Evolutionary conservation across 2,888 invertebrate species (phyloP).

Genomic region (Dugesia japonica): DNA sequence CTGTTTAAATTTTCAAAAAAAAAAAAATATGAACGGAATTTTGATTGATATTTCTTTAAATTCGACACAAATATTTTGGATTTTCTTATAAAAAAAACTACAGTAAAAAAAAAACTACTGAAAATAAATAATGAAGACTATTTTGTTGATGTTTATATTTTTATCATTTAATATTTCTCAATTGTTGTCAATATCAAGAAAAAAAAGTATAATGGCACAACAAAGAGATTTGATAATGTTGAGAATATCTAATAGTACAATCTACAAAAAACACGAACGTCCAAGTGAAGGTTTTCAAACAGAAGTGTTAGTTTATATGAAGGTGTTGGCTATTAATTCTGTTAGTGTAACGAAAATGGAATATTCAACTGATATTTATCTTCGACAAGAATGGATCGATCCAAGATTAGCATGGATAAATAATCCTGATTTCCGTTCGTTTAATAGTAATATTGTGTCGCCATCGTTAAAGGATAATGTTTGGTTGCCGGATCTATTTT

Average conservation of each 20-base stretch:
- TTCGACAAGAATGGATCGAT: slow-evolving; percentile 34
- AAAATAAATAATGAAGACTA: background rate
- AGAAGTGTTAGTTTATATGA: slow-evolving; percentile 34
- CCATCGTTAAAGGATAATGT: slow-evolving; percentile 26
- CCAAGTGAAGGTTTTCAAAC: slow-evolving; percentile 29
- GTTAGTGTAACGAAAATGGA: slow-evolving; percentile 36
- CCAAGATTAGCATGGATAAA: slow-evolving; percentile 33
- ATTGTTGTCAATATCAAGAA: background rate
- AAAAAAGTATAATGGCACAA: background rate
- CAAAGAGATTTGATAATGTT: background rate
- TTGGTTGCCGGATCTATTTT: slow-evolving; percentile 35
- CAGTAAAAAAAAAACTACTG: background rate
- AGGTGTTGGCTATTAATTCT: slow-evolving; percentile 34
- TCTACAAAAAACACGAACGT: slow-evolving; percentile 31
- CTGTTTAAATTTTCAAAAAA: background rate
- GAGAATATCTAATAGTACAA: background rate
- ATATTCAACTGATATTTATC: slow-evolving; percentile 34
- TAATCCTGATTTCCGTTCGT: slow-evolving; percentile 13
- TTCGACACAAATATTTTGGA: background rate
- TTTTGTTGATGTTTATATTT: background rate
- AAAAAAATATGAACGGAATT: background rate
- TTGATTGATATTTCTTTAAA: background rate
- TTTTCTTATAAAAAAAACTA: background rate
- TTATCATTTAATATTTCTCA: background rate
- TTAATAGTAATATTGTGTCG: slow-evolving; percentile 27